Evolutionary conservation across 2,797 vertebrate genomes (phyloP).

Genomic region (Gymnocypris eckloni): DNA sequence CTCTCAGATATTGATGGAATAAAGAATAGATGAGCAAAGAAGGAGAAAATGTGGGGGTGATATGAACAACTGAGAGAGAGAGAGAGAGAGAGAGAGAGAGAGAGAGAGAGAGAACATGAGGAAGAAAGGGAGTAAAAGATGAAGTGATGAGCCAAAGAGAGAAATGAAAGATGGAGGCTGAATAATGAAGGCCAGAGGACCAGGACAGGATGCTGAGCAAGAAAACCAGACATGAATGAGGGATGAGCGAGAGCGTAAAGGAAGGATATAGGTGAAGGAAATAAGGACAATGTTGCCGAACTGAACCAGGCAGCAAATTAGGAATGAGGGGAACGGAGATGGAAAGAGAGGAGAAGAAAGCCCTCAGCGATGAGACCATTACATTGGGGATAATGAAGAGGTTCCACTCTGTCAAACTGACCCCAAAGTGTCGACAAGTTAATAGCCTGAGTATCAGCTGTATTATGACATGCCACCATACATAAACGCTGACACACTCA

Average conservation of each 20-base stretch:
- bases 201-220: conserved; percentile 48
- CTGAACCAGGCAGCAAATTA: conserved; percentile 29
- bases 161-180: conserved; percentile 34
- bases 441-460: conserved; percentile 80
- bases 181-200: conserved; percentile 50
- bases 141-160: conserved; percentile 37
- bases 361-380: conserved; percentile 82
- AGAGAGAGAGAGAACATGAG: neutral
- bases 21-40: conserved; percentile 19
- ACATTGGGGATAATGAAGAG: conserved; percentile 82
- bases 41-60: neutral
- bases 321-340: conserved; percentile 30
- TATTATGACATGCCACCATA: conserved; percentile 73
- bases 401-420: conserved; percentile 84
- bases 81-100: conserved; percentile 1
- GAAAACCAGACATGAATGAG: conserved; percentile 51
- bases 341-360: conserved; percentile 56
- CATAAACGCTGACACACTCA: conserved; percentile 53
- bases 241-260: conserved; percentile 36
- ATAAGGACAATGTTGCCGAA: conserved; percentile 31
- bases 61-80: conserved; percentile 7
- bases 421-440: conserved; percentile 87
- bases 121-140: conserved; percentile 22
- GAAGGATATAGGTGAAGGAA: conserved; percentile 47
- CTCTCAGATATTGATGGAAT: neutral